Evolutionary conservation across 2,797 vertebrate species (phyloP), one percentile per base, ranked within the genome.

Genomic region (Sciaenops ocellatus): DNA sequence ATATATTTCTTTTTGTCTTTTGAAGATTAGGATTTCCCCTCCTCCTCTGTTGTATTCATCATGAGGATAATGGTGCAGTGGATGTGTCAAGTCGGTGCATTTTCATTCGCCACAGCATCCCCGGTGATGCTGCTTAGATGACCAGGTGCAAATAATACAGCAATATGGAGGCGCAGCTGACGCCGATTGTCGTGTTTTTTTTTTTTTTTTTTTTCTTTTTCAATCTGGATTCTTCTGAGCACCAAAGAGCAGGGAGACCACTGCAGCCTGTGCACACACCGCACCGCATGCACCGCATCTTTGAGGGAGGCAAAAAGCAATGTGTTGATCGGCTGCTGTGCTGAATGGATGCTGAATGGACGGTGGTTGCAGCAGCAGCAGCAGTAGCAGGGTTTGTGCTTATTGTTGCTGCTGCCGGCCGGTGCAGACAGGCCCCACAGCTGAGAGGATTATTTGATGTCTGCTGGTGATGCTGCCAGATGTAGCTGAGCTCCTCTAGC

Each of bases 51-150:
- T 79, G 47, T 64, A 44, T 42, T 34, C 34, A 63, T 30, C 16
- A 64, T 22, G 69, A 56, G 34, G 55, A 76, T 85, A 84, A 88
- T 91, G 92, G 63, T 90, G 92, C 90, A 91, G 86, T 90, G 82
- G 76, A 60, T 81, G 75, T 70, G 79, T 75, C 65, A 80, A 59
- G 16, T 41, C 62, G 69, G 70, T 78, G 44, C 65, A 7, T 44
- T 59, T 79, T 50, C n/a, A 61, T 86, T 52, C 62, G 22, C 74
- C 73, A 73, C 78, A 80, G 81, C 80, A 75, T 89, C 84, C 84
- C 69, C 52, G 54, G 46, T 77, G 83, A 72, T 85, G 89, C 65
- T 76, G 80, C 77, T 64, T 71, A 71, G 77, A 72, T 48, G 81
- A 55, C 34, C 86, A 92, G 88, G 89, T 92, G 85, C 70, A 50